Evolutionary conservation across 2,888 invertebrate genomes (phyloP), one percentile per base, ranked within the genome.

Genomic region (Balanococcus diminutus): DNA sequence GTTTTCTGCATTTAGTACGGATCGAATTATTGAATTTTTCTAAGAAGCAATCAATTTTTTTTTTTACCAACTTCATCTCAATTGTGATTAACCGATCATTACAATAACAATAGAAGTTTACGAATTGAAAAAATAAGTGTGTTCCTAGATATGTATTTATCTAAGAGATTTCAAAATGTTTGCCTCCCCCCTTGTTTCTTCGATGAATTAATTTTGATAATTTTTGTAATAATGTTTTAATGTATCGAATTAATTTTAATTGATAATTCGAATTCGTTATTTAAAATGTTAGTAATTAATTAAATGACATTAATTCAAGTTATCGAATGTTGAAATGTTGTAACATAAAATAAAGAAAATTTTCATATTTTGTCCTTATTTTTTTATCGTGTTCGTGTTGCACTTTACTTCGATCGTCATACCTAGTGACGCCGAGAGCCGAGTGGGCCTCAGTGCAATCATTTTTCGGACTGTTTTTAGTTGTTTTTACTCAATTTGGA

Each of bases 221-320:
- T 67, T 67, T 67, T 67, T 67, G 19, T 51, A 67, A 11, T 67
- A 67, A 67, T 67, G 25, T 67, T 67, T 67, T 67, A 67, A 25
- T 67, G 61, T 67, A 67, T 19, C 61, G 61, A 25, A 67, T 9
- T 25, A 28, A 56, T 14, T 67, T 67, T 67, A 25, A 14, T 67
- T 9, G 46, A 46, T 46, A 46, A 46, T 46, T 46, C 46, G 46
- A 46, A 16, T 46, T 46, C 14, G 46, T 46, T 46, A 14, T 6
- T 36, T 6, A 36, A 46, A 22, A 14, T 67, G 61, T 67, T 67
- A 67, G 61, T 8, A 19, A n/a, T n/a, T n/a, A 56, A 56, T 67
- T 11, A n/a, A 25, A 28, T 61, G 25, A 28, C 28, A n/a, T 67
- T 11, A 6, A 28, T 25, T 28, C 28, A 25, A 28, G 28, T 28